phyloP scores from a whole-genome alignment of 2,797 vertebrate species.

The Chelon labrosus region DNA sequence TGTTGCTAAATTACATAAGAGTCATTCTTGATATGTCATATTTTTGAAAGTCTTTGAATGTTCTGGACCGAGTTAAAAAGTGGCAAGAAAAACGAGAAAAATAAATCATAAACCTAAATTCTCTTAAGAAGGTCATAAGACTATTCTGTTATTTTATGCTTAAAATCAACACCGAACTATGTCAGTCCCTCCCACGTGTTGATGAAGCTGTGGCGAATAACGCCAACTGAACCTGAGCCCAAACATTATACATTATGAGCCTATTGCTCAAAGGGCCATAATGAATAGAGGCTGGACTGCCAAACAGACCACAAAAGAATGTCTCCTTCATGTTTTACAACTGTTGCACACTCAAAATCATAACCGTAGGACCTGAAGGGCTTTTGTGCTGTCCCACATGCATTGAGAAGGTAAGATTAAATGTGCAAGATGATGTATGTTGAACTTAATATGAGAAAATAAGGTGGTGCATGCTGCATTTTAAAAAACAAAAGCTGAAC shows the following conservation, averaged over 20 bases:
- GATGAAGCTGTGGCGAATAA: conserved; percentile 41
- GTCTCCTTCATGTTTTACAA: conserved; percentile 38
- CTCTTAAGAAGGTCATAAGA: conserved; percentile 30
- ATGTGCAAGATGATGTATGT: conserved; percentile 26
- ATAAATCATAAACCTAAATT: conserved; percentile 21
- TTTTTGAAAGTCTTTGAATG: background rate
- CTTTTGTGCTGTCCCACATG: conserved; percentile 36
- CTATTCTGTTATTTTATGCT: conserved; percentile 41
- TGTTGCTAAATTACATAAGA: background rate
- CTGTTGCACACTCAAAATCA: conserved; percentile 23
- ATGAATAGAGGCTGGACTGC: conserved; percentile 37
- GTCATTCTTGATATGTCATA: background rate
- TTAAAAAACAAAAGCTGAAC: no score
- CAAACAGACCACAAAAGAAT: conserved; percentile 39
- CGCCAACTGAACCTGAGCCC: conserved; percentile 48
- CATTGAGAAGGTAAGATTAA: conserved; percentile 31
- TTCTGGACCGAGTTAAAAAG: conserved; percentile 1
- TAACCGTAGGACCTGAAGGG: conserved; percentile 19
- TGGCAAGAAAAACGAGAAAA: background rate
- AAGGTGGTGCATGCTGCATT: background rate
- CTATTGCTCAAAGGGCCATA: conserved; percentile 50
- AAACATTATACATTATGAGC: conserved; percentile 52
- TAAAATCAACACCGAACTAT: conserved; percentile 40
- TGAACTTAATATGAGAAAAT: conserved; percentile 29
- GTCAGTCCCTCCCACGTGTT: conserved; percentile 56